Conservation (phyloP, 2,113 vertebrate genomes). For the Bujurquina vittata region DNA sequence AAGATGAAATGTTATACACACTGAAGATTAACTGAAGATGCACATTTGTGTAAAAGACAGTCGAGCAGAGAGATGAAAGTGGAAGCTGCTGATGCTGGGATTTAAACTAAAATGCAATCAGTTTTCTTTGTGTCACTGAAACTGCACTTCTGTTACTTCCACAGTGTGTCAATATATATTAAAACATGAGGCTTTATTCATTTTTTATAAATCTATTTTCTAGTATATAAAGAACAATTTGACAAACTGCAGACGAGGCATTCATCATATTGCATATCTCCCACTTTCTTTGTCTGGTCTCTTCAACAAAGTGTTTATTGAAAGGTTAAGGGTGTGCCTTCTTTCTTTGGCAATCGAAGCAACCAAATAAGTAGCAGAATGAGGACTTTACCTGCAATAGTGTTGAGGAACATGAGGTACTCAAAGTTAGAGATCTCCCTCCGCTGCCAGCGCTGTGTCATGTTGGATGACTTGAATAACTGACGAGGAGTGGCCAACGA, state of each 20-base stretch:
- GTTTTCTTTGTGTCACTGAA: background rate
- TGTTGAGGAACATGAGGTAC: conserved; percentile 99
- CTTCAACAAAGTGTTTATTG: background rate
- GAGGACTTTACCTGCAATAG: conserved; percentile 91
- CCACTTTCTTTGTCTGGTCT: background rate
- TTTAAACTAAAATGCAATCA: background rate
- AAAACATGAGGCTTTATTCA: background rate
- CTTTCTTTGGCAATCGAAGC: background rate
- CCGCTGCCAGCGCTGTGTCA: conserved; percentile 99
- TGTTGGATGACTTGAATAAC: conserved; percentile 99
- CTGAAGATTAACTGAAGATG: background rate
- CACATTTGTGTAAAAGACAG: background rate
- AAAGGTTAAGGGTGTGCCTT: background rate
- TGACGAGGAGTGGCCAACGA: conserved; percentile 96
- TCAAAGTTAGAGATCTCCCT: conserved; percentile 99
- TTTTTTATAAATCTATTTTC: background rate
- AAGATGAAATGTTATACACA: background rate
- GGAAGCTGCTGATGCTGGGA: background rate
- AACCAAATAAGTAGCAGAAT: background rate
- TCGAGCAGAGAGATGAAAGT: background rate
- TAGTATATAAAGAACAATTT: background rate
- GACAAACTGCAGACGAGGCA: background rate
- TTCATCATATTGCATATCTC: conserved; percentile 4
- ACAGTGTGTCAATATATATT: background rate
- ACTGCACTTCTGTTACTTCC: background rate